These are phyloP conservation scores for Anthopleura xanthogrammica DNA, from an alignment of 92 coral and sea anemone species.

Conservation along the genomic window DNA sequence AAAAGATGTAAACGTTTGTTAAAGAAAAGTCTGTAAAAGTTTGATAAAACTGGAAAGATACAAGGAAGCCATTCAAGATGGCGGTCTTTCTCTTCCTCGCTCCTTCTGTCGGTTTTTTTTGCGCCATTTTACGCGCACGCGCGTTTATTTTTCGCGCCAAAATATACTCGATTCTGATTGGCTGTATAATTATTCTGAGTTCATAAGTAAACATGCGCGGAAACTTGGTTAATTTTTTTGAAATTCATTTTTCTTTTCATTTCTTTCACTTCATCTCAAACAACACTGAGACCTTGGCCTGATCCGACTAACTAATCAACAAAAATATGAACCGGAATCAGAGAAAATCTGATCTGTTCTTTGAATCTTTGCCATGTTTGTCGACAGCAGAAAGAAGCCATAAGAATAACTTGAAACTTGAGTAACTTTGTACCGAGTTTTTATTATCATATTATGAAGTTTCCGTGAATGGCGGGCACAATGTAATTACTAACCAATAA, in stretches of 20 bases:
- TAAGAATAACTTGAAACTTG: too few species aligned
- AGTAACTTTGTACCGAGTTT: too few species aligned
- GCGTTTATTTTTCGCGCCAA: constrained; percentile 29
- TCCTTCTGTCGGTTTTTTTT: background rate
- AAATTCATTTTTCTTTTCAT: background rate
- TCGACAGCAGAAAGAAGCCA: too few species aligned
- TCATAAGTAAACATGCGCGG: background rate
- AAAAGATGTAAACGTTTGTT: background rate
- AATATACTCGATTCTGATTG: constrained; percentile 12
- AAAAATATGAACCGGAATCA: too few species aligned
- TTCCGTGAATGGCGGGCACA: too few species aligned
- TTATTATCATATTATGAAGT: too few species aligned
- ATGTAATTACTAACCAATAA: too few species aligned
- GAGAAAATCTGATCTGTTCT: too few species aligned
- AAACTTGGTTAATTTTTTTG: background rate
- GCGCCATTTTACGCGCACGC: background rate
- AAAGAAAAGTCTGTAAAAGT: background rate
- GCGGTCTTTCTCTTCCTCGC: background rate
- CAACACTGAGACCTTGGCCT: too few species aligned
- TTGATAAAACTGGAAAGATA: background rate
- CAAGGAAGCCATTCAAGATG: background rate
- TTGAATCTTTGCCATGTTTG: too few species aligned
- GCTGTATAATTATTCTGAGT: background rate
- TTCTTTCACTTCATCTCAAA: background rate
- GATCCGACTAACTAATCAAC: too few species aligned